Evolutionary conservation across 2,113 vertebrate genomes (phyloP).

Genomic region (Corvus cornix): DNA sequence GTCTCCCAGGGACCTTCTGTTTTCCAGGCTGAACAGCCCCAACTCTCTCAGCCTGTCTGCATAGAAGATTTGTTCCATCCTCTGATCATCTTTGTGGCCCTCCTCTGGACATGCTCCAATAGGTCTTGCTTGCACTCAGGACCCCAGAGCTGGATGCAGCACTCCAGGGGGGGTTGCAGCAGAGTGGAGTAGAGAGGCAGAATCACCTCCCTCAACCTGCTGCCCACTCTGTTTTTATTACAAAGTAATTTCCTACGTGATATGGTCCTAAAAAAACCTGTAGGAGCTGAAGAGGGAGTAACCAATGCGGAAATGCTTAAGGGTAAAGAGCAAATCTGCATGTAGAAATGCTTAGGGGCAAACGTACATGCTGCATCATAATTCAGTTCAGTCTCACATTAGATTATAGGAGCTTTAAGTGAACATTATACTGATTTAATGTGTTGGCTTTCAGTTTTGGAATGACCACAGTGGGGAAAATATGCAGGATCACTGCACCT

Average conservation of each 20-base stretch:
- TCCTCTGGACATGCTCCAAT: accelerated
- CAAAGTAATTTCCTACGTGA: neutral
- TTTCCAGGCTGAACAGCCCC: neutral
- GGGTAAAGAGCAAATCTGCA: neutral
- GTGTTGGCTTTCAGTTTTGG: neutral
- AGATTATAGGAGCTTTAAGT: neutral
- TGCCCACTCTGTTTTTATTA: neutral
- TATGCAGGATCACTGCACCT: neutral
- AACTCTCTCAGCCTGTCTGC: neutral
- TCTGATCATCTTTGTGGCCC: neutral
- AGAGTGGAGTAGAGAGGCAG: neutral
- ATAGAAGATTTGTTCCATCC: neutral
- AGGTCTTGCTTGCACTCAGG: neutral
- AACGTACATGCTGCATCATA: neutral
- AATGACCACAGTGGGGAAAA: neutral
- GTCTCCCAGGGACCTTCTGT: accelerated
- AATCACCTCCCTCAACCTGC: accelerated
- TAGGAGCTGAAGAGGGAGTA: neutral
- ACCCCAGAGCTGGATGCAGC: neutral
- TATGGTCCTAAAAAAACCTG: neutral
- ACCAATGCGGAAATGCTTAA: neutral
- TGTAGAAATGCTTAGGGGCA: neutral
- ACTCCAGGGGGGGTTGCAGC: neutral
- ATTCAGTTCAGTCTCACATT: neutral
- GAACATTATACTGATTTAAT: neutral